phyloP scores from a whole-genome alignment of 2,888 invertebrate genomes.

The Eremobia ochroleuca region DNA sequence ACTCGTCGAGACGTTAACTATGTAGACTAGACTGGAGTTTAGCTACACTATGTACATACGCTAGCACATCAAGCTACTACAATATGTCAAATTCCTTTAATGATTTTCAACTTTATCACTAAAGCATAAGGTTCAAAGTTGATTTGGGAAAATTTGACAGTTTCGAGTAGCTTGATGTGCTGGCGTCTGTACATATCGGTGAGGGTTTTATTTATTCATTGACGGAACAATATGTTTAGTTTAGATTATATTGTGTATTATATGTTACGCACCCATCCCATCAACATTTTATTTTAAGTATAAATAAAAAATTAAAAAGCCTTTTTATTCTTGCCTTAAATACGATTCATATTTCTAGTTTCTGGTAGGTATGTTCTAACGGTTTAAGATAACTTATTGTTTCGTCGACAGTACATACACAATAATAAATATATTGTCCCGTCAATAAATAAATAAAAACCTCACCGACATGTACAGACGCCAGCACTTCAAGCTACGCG shows the following conservation, averaged over 20 bases:
- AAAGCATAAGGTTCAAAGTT: too few relatives aligned
- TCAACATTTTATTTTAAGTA: not conserved
- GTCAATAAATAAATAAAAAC: not conserved
- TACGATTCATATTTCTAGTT: not conserved
- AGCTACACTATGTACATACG: conserved; percentile 4
- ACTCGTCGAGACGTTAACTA: conserved; percentile 73
- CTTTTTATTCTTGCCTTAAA: not conserved
- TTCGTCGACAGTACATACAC: too few relatives aligned
- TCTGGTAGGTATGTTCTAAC: not conserved
- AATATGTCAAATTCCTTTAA: too few relatives aligned
- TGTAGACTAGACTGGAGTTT: conserved; percentile 35
- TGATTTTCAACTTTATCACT: too few relatives aligned
- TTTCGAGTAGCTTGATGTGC: too few relatives aligned
- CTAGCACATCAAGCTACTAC: too few relatives aligned
- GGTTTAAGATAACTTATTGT: too few relatives aligned
- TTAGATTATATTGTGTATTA: too few relatives aligned
- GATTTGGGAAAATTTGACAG: too few relatives aligned
- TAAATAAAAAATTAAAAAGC: not conserved
- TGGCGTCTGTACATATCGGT: not conserved
- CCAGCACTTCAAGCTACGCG: too few relatives aligned
- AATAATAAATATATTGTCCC: not conserved
- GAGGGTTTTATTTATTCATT: not conserved
- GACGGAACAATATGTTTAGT: not conserved
- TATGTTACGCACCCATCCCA: too few relatives aligned
- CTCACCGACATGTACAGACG: not conserved